Evolutionary conservation across 1,140 invertebrate species (phyloP).

Genomic region (Ceratina calcarata): DNA sequence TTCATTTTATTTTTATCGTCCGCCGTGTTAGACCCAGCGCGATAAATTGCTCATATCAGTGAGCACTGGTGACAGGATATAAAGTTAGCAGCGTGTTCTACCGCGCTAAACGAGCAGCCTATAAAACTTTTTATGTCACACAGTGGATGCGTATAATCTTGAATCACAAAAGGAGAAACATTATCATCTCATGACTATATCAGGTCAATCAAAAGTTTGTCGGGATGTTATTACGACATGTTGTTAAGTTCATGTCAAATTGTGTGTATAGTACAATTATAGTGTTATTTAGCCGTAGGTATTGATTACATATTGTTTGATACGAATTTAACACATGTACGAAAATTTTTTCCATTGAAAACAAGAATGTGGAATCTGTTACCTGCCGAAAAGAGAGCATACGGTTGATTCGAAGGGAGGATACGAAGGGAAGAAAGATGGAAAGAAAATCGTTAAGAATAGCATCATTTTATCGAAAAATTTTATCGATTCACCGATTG

Average conservation of each 20-base stretch:
- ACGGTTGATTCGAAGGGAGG: neutral
- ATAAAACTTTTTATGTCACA: conserved; percentile 1
- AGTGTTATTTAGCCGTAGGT: too few relatives aligned
- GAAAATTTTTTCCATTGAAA: too few relatives aligned
- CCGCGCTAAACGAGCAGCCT: neutral
- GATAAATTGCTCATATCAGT: conserved; percentile 21
- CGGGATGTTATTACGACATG: too few relatives aligned
- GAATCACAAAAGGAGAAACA: neutral
- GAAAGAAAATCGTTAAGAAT: neutral
- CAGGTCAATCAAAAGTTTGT: too few relatives aligned
- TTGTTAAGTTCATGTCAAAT: too few relatives aligned
- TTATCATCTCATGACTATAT: too few relatives aligned
- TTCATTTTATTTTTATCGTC: neutral
- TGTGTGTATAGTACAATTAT: too few relatives aligned
- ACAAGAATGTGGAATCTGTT: too few relatives aligned
- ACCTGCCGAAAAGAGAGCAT: neutral
- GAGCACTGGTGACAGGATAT: neutral
- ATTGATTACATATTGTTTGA: too few relatives aligned
- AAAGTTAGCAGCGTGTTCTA: neutral
- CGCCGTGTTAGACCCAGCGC: neutral
- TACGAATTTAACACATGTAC: too few relatives aligned
- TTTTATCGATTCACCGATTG: conserved; percentile 8
- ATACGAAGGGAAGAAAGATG: conserved; percentile 3
- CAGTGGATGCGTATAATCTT: neutral
- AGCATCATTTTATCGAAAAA: conserved; percentile 26